Evolutionary conservation across 2,113 vertebrate genomes (phyloP), one percentile per base, ranked within the genome.

Genomic region (Aegithalos caudatus): DNA sequence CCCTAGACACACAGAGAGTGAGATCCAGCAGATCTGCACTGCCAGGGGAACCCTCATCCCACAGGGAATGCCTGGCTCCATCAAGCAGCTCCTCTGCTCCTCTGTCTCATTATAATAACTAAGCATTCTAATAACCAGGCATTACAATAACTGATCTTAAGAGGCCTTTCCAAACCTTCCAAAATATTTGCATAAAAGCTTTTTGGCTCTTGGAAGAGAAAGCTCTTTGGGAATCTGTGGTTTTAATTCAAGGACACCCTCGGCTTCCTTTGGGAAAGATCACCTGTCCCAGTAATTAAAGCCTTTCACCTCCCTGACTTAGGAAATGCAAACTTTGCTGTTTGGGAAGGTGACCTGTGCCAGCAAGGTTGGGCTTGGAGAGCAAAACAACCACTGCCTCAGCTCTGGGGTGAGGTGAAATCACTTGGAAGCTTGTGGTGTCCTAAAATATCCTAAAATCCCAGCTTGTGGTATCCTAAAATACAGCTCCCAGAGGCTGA

Each of bases 101-200:
- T 69, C 66, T 72, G 22, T 29, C 37, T 85, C 42, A 5, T 57
- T 61, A 7, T 12, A 51, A 73, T 37, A 53, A 17, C 29, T 10
- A 61, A 45, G 2, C 18, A 33, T 37, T 83, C 9, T 12, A 70
- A 66, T 60, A 60, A 69, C 33, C 38, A 88, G n/a, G 6, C 23
- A 23, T 60, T 88, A 27, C 11, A 67, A 58, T 57, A 89, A 82
- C 35, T 29, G 24, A 53, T 90, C 50, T 93, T 77, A 29, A 88
- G 45, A 77, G 58, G 35, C 71, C 29, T 67, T 79, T 91, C 37
- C 14, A 83, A 91, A 58, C 40, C 45, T 85, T 64, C 23, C 50
- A 23, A 72, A 94, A 95, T 69, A 88, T 88, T 90, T 94, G 50
- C 81, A 91, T 89, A 66, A 90, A 91, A 91, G 56, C 58, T 85